Percentiles rank a stretch among this genome's conserved stretches.
Conservation (phyloP, 2,797 vertebrate genomes). For the Emys orbicularis region DNA sequence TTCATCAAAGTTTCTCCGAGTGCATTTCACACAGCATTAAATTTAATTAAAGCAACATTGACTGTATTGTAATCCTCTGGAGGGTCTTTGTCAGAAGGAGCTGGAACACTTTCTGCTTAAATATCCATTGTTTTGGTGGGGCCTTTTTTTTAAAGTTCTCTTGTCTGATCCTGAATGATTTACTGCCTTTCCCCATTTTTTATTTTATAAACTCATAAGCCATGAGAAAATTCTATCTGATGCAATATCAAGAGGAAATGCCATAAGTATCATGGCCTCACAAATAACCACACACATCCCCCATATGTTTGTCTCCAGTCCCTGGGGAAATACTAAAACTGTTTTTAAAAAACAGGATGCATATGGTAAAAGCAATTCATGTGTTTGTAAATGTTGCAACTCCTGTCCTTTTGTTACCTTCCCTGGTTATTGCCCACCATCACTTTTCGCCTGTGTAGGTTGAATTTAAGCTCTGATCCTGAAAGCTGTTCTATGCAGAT, state of each 20-base stretch:
- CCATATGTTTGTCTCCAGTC: background rate
- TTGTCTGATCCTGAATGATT: conserved; percentile 83
- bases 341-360: background rate
- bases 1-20: conserved; percentile 89
- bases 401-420: accelerated
- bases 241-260: background rate
- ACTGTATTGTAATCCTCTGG: conserved; percentile 87
- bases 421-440: background rate
- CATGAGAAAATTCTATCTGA: background rate
- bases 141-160: conserved; percentile 47
- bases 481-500: accelerated
- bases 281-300: background rate
- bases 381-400: background rate
- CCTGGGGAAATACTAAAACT: background rate
- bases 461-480: accelerated
- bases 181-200: conserved; percentile 75
- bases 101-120: conserved; percentile 83
- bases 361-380: background rate
- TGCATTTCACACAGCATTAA: conserved; percentile 89
- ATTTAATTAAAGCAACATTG: conserved; percentile 95
- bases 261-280: background rate
- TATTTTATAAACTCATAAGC: conserved; percentile 53
- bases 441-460: background rate
- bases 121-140: conserved; percentile 79
- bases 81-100: conserved; percentile 86